Percentiles rank a stretch among this genome's conserved stretches.
phyloP scores from a whole-genome alignment of 2,888 invertebrate species.

The Stenurella melanura region DNA sequence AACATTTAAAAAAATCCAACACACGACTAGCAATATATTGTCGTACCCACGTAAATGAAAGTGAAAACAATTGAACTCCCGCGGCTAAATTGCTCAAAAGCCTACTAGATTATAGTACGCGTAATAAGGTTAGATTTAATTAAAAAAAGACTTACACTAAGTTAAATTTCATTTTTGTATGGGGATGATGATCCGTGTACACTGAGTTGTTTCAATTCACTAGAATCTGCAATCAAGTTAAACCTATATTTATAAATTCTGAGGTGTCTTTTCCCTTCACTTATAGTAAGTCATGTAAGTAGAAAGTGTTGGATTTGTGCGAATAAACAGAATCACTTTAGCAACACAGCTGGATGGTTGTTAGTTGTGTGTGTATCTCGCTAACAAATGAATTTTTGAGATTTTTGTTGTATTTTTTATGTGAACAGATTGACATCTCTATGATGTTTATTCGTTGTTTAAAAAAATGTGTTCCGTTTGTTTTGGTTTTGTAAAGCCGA shows the following conservation, averaged over 20 bases:
- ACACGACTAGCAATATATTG: slow-evolving; percentile 7
- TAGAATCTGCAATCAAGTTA: slow-evolving; percentile 67
- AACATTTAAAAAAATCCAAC: neutral
- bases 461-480: neutral
- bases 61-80: slow-evolving; percentile 28
- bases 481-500: neutral
- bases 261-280: slow-evolving; percentile 71
- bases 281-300: slow-evolving; percentile 67
- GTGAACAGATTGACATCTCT: neutral
- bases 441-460: neutral
- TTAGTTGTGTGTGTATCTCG: slow-evolving; percentile 38
- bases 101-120: slow-evolving; percentile 12
- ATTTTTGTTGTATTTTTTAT: slow-evolving; percentile 50
- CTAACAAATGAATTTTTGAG: slow-evolving; percentile 52
- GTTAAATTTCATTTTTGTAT: slow-evolving; percentile 66
- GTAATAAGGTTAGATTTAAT: slow-evolving; percentile 33
- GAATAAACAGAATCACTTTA: neutral
- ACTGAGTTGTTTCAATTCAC: slow-evolving; percentile 68
- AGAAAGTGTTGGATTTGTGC: slow-evolving; percentile 52
- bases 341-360: slow-evolving; percentile 8
- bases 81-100: slow-evolving; percentile 24
- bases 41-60: slow-evolving; percentile 27
- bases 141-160: slow-evolving; percentile 65
- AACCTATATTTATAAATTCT: slow-evolving; percentile 72
- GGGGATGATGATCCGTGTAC: slow-evolving; percentile 63